Base-by-base conservation (phyloP, 1,140 invertebrate species). In the Latrodectus geometricus region DNA sequence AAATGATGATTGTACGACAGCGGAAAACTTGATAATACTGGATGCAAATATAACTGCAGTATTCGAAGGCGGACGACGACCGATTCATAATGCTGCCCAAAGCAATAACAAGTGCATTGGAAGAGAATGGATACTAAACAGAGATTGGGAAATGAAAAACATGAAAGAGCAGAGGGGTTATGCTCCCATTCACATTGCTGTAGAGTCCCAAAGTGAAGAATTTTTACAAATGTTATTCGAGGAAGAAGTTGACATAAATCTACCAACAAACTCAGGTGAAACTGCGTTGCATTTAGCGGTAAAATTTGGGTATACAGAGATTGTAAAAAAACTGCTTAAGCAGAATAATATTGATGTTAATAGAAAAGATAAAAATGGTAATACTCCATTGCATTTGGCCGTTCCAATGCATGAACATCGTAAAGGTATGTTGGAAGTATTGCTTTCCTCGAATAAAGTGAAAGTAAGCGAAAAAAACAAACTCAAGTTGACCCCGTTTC, bases 201-300 rank as follows among this genome's bases (percentile, higher is more conserved):
- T 49, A 8, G 50, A 21, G 9, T 12, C 35, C 35, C 12, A 49
- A 23, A 12, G 54, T 54, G 48, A 50, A 8, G 35, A 54, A 52
- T 76, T 52, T 76, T 11, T 76, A 9, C 50, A 76, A 11, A 14
- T 23, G 14, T 35, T 76, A 56, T 14, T 76, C 8, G 74, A 15
- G 14, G 15, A 76, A 23, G 50, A 23, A 52, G 74, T 49, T 8
- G 49, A 76, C 35, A 49, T 76, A 23, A 76, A 76, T 21, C 9
- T 23, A 12, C 14, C 50, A 76, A 76, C 74, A 52, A 17, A 7
- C 17, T 50, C 11, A 76, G 74, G 50, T 54, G n/a, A 23, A 56
- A 76, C 74, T 8, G 9, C 74, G 9, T 76, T 76, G 35, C 74
- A 76, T n/a, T n/a, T n/a, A n/a, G n/a, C n/a, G n/a, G n/a, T n/a